phyloP scores from a whole-genome alignment of 1,140 invertebrate species.

The Rhyacophila brunnea region DNA sequence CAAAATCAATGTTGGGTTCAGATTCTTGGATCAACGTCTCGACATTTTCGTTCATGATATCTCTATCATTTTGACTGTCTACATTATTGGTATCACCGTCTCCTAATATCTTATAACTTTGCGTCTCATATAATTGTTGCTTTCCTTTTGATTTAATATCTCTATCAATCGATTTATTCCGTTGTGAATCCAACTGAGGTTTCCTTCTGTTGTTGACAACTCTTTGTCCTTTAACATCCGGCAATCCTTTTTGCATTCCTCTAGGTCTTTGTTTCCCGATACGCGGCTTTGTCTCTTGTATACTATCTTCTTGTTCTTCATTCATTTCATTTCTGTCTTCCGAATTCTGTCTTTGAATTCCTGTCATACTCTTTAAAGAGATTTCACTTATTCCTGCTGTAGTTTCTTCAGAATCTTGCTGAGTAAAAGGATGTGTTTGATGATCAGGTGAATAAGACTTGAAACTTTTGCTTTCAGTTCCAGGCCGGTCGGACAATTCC shows the following conservation, averaged over 20 bases:
- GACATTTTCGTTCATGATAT: slow-evolving; percentile 15
- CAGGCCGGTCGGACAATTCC: slow-evolving; percentile 11
- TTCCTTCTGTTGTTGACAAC: slow-evolving; percentile 18
- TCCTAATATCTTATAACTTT: slow-evolving; percentile 52
- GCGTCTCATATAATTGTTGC: slow-evolving; percentile 45
- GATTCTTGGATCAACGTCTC: slow-evolving; percentile 16
- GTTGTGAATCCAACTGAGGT: slow-evolving; percentile 14
- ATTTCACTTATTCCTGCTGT: slow-evolving; percentile 26
- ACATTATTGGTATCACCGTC: slow-evolving; percentile 41
- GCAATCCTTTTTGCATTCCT: slow-evolving; percentile 27
- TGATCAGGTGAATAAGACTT: slow-evolving; percentile 5
- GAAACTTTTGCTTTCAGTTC: slow-evolving; percentile 10
- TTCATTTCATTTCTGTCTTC: slow-evolving; percentile 3
- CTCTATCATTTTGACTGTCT: slow-evolving; percentile 22
- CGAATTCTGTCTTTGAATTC: slow-evolving; percentile 5
- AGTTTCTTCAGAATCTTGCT: slow-evolving; percentile 33
- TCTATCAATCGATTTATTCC: slow-evolving; percentile 1
- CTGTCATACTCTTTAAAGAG: slow-evolving; percentile 17
- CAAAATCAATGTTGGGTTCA: slow-evolving; percentile 24
- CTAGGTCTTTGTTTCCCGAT: slow-evolving; percentile 17
- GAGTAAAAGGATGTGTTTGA: slow-evolving; percentile 14
- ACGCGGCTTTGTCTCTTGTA: slow-evolving; percentile 5
- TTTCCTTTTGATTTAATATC: slow-evolving; percentile 24
- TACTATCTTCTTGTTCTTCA: slow-evolving; percentile 5
- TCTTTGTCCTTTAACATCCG: slow-evolving; percentile 6